Evolutionary conservation across 2,888 invertebrate species (phyloP).

Genomic region (Acanthosepion pharaonis): DNA sequence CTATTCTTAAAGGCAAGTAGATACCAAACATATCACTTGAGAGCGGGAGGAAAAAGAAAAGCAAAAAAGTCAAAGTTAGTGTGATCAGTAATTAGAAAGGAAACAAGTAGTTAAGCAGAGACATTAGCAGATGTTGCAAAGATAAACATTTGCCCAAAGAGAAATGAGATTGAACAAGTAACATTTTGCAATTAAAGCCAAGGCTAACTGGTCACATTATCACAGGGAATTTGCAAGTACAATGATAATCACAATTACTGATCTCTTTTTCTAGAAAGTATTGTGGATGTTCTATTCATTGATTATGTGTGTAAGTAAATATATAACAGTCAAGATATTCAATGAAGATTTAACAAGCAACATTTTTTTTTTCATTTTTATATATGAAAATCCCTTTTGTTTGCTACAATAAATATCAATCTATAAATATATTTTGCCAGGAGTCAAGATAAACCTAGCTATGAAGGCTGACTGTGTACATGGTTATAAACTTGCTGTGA

Average conservation of each 20-base stretch:
- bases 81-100: constrained; percentile 24
- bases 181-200: constrained; percentile 22
- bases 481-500: not conserved
- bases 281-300: no score
- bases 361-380: not conserved
- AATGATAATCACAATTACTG: not conserved
- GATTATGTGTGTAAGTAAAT: not conserved
- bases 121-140: constrained; percentile 21
- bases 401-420: not conserved
- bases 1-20: not conserved
- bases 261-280: not conserved
- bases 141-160: constrained; percentile 33
- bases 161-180: not conserved
- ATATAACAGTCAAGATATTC: not conserved
- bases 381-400: constrained; percentile 3
- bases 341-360: not conserved
- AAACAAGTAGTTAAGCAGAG: constrained; percentile 11
- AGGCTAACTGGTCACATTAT: not conserved
- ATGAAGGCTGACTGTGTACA: not conserved
- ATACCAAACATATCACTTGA: not conserved
- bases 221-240: not conserved
- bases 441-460: not conserved
- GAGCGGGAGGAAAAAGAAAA: no score
- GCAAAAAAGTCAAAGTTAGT: not conserved
- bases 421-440: not conserved